Base-by-base conservation (phyloP, 1,140 invertebrate species). In the Bradysia coprophila region DNA sequence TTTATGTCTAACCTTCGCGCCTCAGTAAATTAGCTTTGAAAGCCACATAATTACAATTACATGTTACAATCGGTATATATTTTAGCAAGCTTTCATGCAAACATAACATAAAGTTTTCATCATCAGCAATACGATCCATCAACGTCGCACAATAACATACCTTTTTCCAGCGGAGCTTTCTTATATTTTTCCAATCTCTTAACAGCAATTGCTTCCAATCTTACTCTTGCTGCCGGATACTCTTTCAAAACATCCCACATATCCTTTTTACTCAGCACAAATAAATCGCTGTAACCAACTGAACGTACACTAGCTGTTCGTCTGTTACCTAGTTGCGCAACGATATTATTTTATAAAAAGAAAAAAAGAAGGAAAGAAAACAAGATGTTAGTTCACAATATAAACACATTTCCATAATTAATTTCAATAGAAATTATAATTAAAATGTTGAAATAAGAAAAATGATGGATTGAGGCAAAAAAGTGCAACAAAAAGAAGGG, bases 201-300 rank as follows among this genome's bases (percentile, higher is more conserved):
- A 48, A 93, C 89, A 34, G 93, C 93, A 50, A 97, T 96, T 16
- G 91, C 86, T 67, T 97, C 93, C n/a, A 97, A 71, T 46, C 92
- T 75, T 9, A 96, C 88, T 52, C 93, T 72, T 20, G 93, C 93
- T 2, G 91, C 88, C 3, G 93, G 94, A 68, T 97, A 97, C 63
- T 98, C 92, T 68, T 97, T 96, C 39, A 98, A 71, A 21, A 98
- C 94, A 63, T 98, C 94, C 94, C 94, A 98, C 81, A 98, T 90
- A 67, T 97, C 94, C 67, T 94, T 92, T 74, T 98, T 98, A 57
- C 87, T 92, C 39, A 98, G 76, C 51, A 96, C 92, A 69, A 98
- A 98, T 44, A 98, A 73, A 67, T 98, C 93, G 53, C 91, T 95
- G 69, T 98, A 98, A 46, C 94, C 93, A 37, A 98, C 93, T 24